Evolutionary conservation across 2,113 vertebrate genomes (phyloP).

Genomic region (Nematolebias whitei): DNA sequence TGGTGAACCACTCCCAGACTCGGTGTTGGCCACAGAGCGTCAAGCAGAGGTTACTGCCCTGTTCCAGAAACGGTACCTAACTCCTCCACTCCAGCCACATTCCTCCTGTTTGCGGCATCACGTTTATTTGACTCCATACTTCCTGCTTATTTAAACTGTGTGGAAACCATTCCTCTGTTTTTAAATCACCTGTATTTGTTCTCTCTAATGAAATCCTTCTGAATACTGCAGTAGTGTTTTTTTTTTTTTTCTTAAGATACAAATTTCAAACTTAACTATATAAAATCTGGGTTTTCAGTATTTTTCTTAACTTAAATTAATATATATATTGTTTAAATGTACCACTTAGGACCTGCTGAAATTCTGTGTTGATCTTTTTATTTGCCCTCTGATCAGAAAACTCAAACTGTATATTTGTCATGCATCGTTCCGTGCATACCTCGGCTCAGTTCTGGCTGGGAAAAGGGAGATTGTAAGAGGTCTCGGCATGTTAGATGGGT

Average conservation of each 20-base stretch:
- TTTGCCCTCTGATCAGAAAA: slow-evolving; percentile 56
- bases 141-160: slow-evolving; percentile 56
- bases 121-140: slow-evolving; percentile 52
- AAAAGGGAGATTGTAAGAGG: slow-evolving; percentile 45
- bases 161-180: slow-evolving; percentile 71
- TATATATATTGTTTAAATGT: slow-evolving; percentile 68
- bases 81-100: slow-evolving; percentile 66
- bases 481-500: slow-evolving; percentile 59
- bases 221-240: slow-evolving; percentile 55
- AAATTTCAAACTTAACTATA: slow-evolving; percentile 50
- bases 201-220: slow-evolving; percentile 69
- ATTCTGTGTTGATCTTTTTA: slow-evolving; percentile 58
- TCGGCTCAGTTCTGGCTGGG: slow-evolving; percentile 55
- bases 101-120: slow-evolving; percentile 64
- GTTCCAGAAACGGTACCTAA: slow-evolving; percentile 62
- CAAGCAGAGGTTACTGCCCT: slow-evolving; percentile 50
- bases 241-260: slow-evolving; percentile 55
- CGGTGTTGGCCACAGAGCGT: slow-evolving; percentile 42
- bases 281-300: slow-evolving; percentile 56
- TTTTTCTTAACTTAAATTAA: slow-evolving; percentile 66
- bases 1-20: slow-evolving; percentile 39
- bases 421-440: slow-evolving; percentile 50
- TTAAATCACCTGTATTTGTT: slow-evolving; percentile 51
- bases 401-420: slow-evolving; percentile 42
- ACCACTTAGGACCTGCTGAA: slow-evolving; percentile 75